Percentiles rank a stretch among this genome's conserved stretches.
Conservation (phyloP, 37 sponge, comb jelly and placozoan genomes). For the Beroe forskalii region DNA sequence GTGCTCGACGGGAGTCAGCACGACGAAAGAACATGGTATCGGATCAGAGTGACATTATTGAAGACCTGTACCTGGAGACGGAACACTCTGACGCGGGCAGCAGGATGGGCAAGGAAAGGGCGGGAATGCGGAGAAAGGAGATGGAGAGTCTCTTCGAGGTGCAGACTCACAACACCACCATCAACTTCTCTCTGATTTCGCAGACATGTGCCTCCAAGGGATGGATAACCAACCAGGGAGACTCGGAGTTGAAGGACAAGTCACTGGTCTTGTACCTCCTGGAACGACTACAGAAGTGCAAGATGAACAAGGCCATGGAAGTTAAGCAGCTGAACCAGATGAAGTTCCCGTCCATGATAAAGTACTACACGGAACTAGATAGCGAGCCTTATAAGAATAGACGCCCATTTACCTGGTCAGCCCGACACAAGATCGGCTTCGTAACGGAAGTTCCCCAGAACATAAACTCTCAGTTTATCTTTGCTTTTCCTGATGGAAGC, state of each 20-base stretch:
- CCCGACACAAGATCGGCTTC: slow-evolving; percentile 48
- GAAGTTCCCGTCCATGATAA: slow-evolving; percentile 14
- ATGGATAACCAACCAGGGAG: slow-evolving; percentile 34
- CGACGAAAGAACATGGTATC: slow-evolving; percentile 37
- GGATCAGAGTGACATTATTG: slow-evolving; percentile 62
- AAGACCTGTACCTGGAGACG: slow-evolving; percentile 55
- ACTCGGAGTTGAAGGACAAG: slow-evolving; percentile 28
- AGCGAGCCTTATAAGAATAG: neutral
- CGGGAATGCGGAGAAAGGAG: slow-evolving; percentile 24
- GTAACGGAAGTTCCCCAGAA: slow-evolving; percentile 55
- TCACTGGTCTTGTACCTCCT: slow-evolving; percentile 63
- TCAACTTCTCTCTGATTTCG: slow-evolving; percentile 47
- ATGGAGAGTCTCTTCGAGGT: slow-evolving; percentile 12
- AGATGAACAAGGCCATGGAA: slow-evolving; percentile 17
- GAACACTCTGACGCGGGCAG: slow-evolving; percentile 31
- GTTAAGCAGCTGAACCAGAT: neutral
- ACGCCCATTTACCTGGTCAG: slow-evolving; percentile 29
- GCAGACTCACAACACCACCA: slow-evolving; percentile 51
- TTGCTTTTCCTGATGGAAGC: slow-evolving; percentile 61
- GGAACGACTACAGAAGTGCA: slow-evolving; percentile 61
- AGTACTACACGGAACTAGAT: slow-evolving; percentile 30
- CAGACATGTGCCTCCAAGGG: slow-evolving; percentile 51
- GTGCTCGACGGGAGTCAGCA: slow-evolving; percentile 48
- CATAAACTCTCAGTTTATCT: slow-evolving; percentile 15
- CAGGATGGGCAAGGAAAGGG: slow-evolving; percentile 23